Conservation (phyloP, 2,113 vertebrate species). For the Spilogale gracilis region DNA sequence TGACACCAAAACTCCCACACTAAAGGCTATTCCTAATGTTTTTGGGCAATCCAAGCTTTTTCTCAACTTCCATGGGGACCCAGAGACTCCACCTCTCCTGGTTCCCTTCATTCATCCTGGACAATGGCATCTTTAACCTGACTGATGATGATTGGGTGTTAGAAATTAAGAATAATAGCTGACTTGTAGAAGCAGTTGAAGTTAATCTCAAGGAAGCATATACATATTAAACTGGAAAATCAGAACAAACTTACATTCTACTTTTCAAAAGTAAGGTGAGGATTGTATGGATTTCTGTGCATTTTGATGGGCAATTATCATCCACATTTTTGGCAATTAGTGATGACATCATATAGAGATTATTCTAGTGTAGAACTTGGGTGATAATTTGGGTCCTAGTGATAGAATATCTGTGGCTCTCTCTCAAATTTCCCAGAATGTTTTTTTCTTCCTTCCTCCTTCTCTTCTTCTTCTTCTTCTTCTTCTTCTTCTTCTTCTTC, state of each 20-base stretch:
- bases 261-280: background rate
- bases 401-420: background rate
- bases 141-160: background rate
- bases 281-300: background rate
- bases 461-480: background rate
- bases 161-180: background rate
- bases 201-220: background rate
- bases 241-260: background rate
- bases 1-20: background rate
- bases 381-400: too few relatives aligned
- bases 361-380: background rate
- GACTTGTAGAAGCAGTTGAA: background rate
- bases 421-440: background rate
- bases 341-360: background rate
- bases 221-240: background rate
- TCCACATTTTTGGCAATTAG: background rate
- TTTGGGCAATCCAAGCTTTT: background rate
- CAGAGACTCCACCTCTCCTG: background rate
- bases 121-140: background rate
- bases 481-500: background rate
- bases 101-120: background rate
- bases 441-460: background rate
- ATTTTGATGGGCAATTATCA: background rate
- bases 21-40: background rate
- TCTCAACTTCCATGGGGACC: background rate